phyloP scores from a whole-genome alignment of 2,797 vertebrate genomes.

The Sebastiscus tertius region DNA sequence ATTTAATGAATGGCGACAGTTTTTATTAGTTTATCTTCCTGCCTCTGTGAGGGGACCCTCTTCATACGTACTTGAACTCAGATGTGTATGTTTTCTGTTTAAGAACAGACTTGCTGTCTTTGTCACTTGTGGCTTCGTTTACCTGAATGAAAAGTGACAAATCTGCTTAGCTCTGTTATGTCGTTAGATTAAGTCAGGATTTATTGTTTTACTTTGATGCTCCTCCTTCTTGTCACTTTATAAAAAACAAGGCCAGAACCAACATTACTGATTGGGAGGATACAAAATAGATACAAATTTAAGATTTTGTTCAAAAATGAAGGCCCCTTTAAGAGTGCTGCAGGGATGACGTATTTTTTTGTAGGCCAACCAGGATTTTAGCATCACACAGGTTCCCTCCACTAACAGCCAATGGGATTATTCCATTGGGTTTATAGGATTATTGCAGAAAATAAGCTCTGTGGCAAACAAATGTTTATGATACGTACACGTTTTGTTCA shows the following conservation, averaged over 20 bases:
- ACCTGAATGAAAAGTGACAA: conserved; percentile 53
- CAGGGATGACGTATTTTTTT: not conserved
- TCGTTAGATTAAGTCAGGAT: conserved; percentile 15
- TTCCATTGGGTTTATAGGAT: too few species aligned
- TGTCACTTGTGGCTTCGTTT: not conserved
- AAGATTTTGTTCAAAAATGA: not conserved
- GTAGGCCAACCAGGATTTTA: not conserved
- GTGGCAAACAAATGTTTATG: too few species aligned
- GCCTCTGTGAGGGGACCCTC: conserved; percentile 12
- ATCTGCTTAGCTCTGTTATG: conserved; percentile 38
- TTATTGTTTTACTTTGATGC: conserved; percentile 9
- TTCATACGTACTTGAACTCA: conserved; percentile 19
- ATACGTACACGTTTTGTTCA: too few species aligned
- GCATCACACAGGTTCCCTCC: too few species aligned
- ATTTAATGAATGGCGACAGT: conserved; percentile 37
- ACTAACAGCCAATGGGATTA: too few species aligned
- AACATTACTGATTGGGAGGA: not conserved
- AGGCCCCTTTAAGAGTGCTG: not conserved
- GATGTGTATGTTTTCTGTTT: conserved; percentile 18
- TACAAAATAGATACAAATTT: not conserved
- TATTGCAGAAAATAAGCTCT: too few species aligned
- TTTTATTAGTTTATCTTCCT: conserved; percentile 34
- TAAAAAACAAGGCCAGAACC: not conserved
- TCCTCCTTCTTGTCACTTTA: not conserved
- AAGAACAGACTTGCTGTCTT: conserved; percentile 12